phyloP scores from a whole-genome alignment of 2,888 invertebrate species.

The Mactromeris polynyma region DNA sequence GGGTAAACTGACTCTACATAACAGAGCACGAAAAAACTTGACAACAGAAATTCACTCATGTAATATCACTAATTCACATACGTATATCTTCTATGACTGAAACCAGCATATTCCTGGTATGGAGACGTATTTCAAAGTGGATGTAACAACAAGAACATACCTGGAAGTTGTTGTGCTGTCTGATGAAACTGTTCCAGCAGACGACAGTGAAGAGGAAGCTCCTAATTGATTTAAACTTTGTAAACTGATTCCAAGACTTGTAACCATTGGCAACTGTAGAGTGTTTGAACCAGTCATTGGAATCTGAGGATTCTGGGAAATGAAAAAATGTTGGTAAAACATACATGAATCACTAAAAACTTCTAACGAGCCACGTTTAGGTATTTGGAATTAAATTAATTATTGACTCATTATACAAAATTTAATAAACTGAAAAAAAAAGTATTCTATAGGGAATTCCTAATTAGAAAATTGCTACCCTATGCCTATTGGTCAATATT shows the following conservation, averaged over 20 bases:
- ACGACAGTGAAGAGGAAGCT: neutral
- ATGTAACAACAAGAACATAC: neutral
- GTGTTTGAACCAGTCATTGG: neutral
- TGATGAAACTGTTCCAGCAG: constrained; percentile 22
- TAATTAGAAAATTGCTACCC: too few species aligned
- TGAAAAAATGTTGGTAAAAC: neutral
- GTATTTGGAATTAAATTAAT: too few species aligned
- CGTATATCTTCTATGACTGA: too few species aligned
- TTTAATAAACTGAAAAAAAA: too few species aligned
- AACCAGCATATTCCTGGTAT: too few species aligned
- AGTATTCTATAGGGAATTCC: too few species aligned
- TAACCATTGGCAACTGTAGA: constrained; percentile 25
- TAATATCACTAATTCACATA: too few species aligned
- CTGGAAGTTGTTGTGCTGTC: constrained; percentile 14
- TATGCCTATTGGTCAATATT: too few species aligned
- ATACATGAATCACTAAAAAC: neutral
- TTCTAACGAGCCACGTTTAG: too few species aligned
- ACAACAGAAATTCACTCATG: neutral
- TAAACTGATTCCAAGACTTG: constrained; percentile 38
- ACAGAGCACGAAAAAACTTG: neutral
- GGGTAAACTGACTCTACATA: too few species aligned
- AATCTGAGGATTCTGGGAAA: neutral
- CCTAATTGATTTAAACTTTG: constrained; percentile 27
- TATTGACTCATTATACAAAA: too few species aligned
- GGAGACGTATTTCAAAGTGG: too few species aligned